phyloP scores from a whole-genome alignment of 2,113 vertebrate species.

The Hemiprocne comata region DNA sequence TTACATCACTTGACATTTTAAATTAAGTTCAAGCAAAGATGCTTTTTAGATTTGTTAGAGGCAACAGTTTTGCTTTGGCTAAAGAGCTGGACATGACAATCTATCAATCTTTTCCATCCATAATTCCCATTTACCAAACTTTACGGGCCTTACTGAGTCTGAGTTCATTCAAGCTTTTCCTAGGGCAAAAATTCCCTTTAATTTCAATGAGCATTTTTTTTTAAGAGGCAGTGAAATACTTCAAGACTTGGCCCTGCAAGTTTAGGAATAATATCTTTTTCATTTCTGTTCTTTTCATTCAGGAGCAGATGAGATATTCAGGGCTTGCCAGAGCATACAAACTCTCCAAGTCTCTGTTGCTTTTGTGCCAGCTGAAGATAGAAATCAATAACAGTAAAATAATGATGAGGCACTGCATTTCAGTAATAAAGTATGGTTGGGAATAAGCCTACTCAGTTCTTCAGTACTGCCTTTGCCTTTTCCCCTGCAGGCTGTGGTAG shows the following conservation, averaged over 20 bases:
- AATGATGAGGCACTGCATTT: conserved; percentile 11
- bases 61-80: background rate
- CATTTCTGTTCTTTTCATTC: conserved; percentile 20
- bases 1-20: background rate
- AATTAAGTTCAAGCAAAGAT: conserved; percentile 9
- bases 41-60: background rate
- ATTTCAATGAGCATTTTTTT: conserved; percentile 4
- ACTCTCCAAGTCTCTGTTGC: background rate
- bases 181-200: conserved; percentile 17
- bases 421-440: background rate
- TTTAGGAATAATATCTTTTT: background rate
- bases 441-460: background rate
- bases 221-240: conserved; percentile 9
- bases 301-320: conserved; percentile 4
- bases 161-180: conserved; percentile 30
- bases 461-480: background rate
- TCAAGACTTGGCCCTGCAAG: background rate
- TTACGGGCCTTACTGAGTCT: background rate
- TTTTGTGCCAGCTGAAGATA: conserved; percentile 10
- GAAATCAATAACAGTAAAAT: conserved; percentile 58
- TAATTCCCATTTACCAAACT: background rate
- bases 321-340: background rate
- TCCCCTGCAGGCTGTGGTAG: background rate
- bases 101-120: background rate
- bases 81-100: background rate